Percentiles rank a stretch among this genome's conserved stretches.
These are phyloP conservation scores for Pandemis corylana DNA, from an alignment of 2,888 invertebrate species.

Conservation along the genomic window DNA sequence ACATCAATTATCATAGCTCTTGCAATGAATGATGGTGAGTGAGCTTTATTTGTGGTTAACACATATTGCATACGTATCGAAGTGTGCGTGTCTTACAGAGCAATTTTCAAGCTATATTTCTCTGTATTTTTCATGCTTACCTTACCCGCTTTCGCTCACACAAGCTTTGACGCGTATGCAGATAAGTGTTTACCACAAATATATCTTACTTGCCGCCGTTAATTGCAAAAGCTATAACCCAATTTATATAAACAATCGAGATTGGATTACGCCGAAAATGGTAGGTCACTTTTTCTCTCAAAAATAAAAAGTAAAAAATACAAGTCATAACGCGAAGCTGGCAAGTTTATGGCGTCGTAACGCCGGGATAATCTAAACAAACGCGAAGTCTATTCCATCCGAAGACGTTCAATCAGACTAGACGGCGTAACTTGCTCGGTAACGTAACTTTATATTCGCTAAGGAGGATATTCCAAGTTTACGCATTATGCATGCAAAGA, in stretches of 20 bases:
- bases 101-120: too few species aligned
- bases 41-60: too few species aligned
- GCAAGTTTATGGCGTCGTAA: slow-evolving; percentile 58
- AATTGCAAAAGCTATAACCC: background rate
- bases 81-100: too few species aligned
- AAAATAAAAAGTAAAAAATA: slow-evolving; percentile 51
- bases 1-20: background rate
- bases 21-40: too few species aligned
- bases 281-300: slow-evolving; percentile 14
- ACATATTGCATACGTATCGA: too few species aligned
- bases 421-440: slow-evolving; percentile 54
- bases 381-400: slow-evolving; percentile 63
- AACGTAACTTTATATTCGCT: slow-evolving; percentile 73
- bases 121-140: too few species aligned
- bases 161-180: too few species aligned
- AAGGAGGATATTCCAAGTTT: slow-evolving; percentile 66
- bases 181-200: too few species aligned
- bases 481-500: slow-evolving; percentile 73
- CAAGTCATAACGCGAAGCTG: slow-evolving; percentile 51
- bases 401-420: slow-evolving; percentile 68
- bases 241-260: slow-evolving; percentile 15
- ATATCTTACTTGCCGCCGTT: too few species aligned
- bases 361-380: slow-evolving; percentile 67
- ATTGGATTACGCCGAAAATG: slow-evolving; percentile 25
- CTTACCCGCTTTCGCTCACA: too few species aligned